These are phyloP conservation scores for Melinopterus prodromus DNA, from an alignment of 2,888 invertebrate species.

Conservation along the genomic window DNA sequence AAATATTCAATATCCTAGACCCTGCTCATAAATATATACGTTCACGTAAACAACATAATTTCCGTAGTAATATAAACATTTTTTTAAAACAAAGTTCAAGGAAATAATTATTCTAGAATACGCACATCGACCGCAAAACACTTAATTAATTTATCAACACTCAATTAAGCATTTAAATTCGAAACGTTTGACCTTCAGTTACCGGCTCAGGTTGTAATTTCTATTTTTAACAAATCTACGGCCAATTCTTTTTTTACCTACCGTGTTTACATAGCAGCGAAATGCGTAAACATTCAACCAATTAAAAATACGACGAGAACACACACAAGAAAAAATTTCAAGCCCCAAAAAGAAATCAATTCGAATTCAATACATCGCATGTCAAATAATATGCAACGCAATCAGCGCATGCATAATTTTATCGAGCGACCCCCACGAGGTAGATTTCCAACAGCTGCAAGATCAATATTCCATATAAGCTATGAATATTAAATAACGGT, in stretches of 20 bases:
- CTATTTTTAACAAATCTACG: background rate
- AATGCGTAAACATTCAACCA: background rate
- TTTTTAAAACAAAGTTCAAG: no score
- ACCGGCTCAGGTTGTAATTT: background rate
- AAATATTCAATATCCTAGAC: no score
- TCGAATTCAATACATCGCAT: background rate
- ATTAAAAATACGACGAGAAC: background rate
- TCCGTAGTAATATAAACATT: no score
- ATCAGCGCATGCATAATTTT: background rate
- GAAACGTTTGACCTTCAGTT: no score
- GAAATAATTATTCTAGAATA: no score
- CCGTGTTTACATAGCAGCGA: background rate
- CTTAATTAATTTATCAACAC: no score
- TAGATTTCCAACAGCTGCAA: background rate
- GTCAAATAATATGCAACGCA: background rate
- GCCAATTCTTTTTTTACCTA: background rate
- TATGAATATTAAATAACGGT: slow-evolving; percentile 20
- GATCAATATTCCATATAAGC: background rate
- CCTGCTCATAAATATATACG: no score
- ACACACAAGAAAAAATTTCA: background rate
- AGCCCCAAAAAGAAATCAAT: background rate
- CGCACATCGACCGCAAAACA: no score
- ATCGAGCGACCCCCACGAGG: no score
- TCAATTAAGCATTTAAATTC: no score
- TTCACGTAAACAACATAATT: no score